A percentile compares a stretch with the other conserved stretches of the same genome.
Conservation (phyloP, 2,888 invertebrate genomes). For the Ophion ellenae region DNA sequence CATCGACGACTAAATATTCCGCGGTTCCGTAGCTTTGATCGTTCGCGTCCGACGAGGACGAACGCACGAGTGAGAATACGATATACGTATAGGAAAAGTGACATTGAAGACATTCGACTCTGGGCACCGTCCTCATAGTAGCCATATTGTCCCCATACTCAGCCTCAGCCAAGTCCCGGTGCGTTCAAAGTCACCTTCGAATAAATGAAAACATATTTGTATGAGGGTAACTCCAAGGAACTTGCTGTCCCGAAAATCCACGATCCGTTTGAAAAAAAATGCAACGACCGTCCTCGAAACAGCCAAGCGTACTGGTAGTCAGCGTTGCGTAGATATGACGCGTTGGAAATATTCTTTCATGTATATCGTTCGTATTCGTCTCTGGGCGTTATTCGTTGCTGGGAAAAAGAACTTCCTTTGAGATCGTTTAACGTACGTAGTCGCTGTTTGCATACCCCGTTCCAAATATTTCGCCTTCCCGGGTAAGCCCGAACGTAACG, state of each 20-base stretch:
- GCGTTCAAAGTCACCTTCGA: too few relatives aligned
- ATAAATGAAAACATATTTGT: not conserved
- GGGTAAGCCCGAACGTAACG: constrained; percentile 4
- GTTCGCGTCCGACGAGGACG: constrained; percentile 24
- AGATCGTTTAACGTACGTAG: constrained; percentile 62
- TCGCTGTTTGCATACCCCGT: constrained; percentile 61
- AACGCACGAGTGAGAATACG: constrained; percentile 7
- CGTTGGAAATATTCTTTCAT: too few relatives aligned
- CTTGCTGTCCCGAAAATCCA: too few relatives aligned
- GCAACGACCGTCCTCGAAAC: too few relatives aligned
- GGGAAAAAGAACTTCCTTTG: constrained; percentile 52
- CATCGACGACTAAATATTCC: constrained; percentile 59
- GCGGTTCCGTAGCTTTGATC: constrained; percentile 61
- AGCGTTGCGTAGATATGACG: too few relatives aligned
- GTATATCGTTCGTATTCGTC: constrained; percentile 13
- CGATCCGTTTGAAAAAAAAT: too few relatives aligned
- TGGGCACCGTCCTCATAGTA: too few relatives aligned
- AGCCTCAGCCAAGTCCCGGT: too few relatives aligned
- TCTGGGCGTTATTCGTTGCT: constrained; percentile 24
- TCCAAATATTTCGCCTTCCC: constrained; percentile 55
- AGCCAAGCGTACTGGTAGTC: too few relatives aligned
- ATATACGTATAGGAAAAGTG: not conserved
- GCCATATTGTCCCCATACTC: too few relatives aligned
- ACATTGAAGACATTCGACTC: not conserved
- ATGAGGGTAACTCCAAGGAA: too few relatives aligned